These are phyloP conservation scores for Hylaeus volcanicus DNA, from an alignment of 1,140 invertebrate species.

Conservation along the genomic window DNA sequence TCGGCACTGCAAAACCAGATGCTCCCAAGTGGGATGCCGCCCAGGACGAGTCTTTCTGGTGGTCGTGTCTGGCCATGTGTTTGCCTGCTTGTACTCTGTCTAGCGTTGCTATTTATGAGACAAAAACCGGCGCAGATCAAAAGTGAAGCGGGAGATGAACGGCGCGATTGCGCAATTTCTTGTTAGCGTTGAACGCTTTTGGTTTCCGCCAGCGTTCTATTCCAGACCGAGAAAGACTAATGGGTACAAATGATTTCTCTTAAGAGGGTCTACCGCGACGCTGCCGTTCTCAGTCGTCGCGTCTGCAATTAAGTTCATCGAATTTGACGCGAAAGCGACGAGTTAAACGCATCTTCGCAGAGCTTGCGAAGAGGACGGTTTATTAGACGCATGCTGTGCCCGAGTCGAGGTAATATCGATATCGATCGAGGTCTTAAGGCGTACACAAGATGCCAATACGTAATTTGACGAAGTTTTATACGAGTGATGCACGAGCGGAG, in stretches of 20 bases:
- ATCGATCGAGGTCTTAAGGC: slow-evolving; percentile 4
- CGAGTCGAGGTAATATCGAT: neutral
- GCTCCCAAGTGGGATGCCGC: slow-evolving; percentile 56
- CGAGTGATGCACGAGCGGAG: slow-evolving; percentile 9
- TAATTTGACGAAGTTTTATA: slow-evolving; percentile 27
- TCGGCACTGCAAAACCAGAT: slow-evolving; percentile 69
- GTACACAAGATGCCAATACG: neutral
- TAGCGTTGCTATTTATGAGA: slow-evolving; percentile 51
- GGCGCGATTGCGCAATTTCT: slow-evolving; percentile 48
- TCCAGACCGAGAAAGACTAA: neutral
- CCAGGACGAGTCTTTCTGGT: slow-evolving; percentile 60
- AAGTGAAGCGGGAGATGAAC: slow-evolving; percentile 27
- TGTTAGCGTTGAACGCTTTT: slow-evolving; percentile 10
- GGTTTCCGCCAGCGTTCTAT: neutral
- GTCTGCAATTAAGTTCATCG: slow-evolving; percentile 13
- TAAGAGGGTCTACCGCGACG: neutral
- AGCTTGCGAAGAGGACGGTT: neutral
- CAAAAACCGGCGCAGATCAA: slow-evolving; percentile 55
- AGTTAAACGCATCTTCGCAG: neutral
- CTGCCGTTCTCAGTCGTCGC: no score
- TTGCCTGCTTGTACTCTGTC: slow-evolving; percentile 35
- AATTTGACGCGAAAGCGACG: neutral
- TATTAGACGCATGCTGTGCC: neutral
- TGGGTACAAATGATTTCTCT: neutral
- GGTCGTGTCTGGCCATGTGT: slow-evolving; percentile 62